A percentile compares a stretch with the other conserved stretches of the same genome.
These are phyloP conservation scores for Apodemia hepburni DNA, from an alignment of 2,888 invertebrate genomes.

Conservation along the genomic window DNA sequence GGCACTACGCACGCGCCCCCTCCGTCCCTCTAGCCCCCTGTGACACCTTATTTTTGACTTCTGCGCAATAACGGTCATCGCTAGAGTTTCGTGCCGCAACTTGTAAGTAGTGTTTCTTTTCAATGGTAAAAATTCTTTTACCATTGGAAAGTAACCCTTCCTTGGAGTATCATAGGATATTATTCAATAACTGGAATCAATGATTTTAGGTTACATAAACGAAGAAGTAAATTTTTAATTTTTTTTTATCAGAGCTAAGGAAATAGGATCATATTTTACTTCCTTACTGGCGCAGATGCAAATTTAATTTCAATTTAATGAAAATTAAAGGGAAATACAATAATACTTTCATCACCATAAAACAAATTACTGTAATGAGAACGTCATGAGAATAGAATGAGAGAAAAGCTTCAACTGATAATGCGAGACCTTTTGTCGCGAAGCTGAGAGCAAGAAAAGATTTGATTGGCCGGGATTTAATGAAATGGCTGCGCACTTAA, in stretches of 20 bases:
- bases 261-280: background rate
- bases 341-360: conserved; percentile 15
- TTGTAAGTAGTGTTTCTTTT: too few species aligned
- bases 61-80: too few species aligned
- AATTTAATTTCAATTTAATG: background rate
- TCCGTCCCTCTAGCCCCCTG: too few species aligned
- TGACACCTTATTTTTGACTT: too few species aligned
- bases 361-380: conserved; percentile 9
- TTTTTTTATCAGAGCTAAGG: background rate
- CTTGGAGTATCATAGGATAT: too few species aligned
- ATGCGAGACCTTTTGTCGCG: conserved; percentile 14
- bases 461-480: conserved; percentile 15
- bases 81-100: too few species aligned
- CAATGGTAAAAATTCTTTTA: too few species aligned
- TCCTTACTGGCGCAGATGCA: background rate
- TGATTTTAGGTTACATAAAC: too few species aligned
- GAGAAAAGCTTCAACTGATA: conserved; percentile 11
- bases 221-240: too few species aligned
- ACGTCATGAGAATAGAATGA: conserved; percentile 7
- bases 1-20: too few species aligned
- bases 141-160: too few species aligned
- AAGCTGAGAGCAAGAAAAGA: conserved; percentile 9
- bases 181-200: too few species aligned
- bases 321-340: background rate
- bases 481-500: conserved; percentile 10